Conservation (phyloP, 23 tunicate genomes). For the Trididemnum miniatum region DNA sequence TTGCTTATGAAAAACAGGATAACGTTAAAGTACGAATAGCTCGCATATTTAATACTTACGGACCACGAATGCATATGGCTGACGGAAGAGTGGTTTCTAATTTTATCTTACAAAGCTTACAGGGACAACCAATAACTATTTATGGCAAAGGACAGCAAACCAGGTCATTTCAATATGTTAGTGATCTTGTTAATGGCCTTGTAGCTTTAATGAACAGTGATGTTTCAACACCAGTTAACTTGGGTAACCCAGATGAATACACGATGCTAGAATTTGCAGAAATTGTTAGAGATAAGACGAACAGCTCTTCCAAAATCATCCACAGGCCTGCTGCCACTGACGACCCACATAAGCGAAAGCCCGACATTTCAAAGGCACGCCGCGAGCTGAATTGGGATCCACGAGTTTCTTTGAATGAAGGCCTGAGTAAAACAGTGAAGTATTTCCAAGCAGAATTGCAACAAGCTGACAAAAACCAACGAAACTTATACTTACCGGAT, state of each 20-base stretch:
- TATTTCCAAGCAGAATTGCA: slow-evolving; percentile 83
- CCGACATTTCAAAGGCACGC: slow-evolving; percentile 88
- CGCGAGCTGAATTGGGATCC: slow-evolving; percentile 71
- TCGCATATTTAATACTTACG: slow-evolving; percentile 87
- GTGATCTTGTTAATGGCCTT: slow-evolving; percentile 83
- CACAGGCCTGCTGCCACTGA: slow-evolving; percentile 77
- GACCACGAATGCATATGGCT: slow-evolving; percentile 98
- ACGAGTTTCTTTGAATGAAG: slow-evolving; percentile 55
- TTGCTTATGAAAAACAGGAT: slow-evolving; percentile 82
- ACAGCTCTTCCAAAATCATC: slow-evolving; percentile 70
- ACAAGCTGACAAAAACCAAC: slow-evolving; percentile 70
- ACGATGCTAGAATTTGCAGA: slow-evolving; percentile 85
- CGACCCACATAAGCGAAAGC: slow-evolving; percentile 88
- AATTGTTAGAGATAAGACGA: slow-evolving; percentile 36
- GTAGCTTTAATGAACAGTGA: slow-evolving; percentile 86
- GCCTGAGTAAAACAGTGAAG: slow-evolving; percentile 67
- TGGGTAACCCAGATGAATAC: slow-evolving; percentile 91
- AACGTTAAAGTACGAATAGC: slow-evolving; percentile 88
- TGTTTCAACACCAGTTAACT: slow-evolving; percentile 61
- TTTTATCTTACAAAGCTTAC: slow-evolving; percentile 84
- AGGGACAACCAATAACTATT: slow-evolving; percentile 74
- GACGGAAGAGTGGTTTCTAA: slow-evolving; percentile 97
- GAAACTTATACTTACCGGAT: slow-evolving; percentile 77
- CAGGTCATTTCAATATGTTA: slow-evolving; percentile 90
- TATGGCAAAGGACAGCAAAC: slow-evolving; percentile 90